A percentile compares a stretch with the other conserved stretches of the same genome.
Evolutionary conservation across 2,888 invertebrate species (phyloP).

Genomic region (Mimumesa dahlbomi): DNA sequence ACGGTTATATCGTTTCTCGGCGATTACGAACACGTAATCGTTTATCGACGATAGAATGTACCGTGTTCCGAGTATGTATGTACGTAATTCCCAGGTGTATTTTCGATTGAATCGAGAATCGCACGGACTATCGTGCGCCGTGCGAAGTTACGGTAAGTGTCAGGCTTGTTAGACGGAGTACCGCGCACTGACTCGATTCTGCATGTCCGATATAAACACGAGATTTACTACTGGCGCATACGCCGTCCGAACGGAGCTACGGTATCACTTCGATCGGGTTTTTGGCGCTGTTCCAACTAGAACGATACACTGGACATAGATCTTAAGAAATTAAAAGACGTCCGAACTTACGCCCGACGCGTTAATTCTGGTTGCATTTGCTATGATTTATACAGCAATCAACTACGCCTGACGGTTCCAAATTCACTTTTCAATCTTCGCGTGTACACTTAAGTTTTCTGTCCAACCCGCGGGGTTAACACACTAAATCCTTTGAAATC

Average conservation of each 20-base stretch:
- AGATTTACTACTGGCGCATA: constrained; percentile 61
- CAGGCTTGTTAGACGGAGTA: constrained; percentile 22
- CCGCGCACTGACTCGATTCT: constrained; percentile 37
- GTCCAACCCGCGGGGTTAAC: no score
- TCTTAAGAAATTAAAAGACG: constrained; percentile 29
- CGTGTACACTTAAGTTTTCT: no score
- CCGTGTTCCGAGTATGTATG: no score
- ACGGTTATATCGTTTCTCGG: no score
- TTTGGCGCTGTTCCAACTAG: constrained; percentile 50
- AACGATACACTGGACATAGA: constrained; percentile 33
- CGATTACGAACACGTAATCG: no score
- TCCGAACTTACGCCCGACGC: background rate
- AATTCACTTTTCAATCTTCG: no score
- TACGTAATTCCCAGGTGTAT: no score
- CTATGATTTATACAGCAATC: constrained; percentile 1
- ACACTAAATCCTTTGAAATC: no score
- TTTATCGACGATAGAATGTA: no score
- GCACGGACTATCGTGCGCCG: no score
- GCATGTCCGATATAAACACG: constrained; percentile 55
- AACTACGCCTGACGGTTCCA: background rate
- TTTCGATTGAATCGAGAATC: no score
- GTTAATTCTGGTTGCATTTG: background rate
- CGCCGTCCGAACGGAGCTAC: constrained; percentile 28
- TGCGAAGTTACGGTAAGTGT: constrained; percentile 14
- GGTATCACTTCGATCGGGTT: constrained; percentile 44